phyloP scores from a whole-genome alignment of 2,113 vertebrate species.

The Chrysochloris asiatica region DNA sequence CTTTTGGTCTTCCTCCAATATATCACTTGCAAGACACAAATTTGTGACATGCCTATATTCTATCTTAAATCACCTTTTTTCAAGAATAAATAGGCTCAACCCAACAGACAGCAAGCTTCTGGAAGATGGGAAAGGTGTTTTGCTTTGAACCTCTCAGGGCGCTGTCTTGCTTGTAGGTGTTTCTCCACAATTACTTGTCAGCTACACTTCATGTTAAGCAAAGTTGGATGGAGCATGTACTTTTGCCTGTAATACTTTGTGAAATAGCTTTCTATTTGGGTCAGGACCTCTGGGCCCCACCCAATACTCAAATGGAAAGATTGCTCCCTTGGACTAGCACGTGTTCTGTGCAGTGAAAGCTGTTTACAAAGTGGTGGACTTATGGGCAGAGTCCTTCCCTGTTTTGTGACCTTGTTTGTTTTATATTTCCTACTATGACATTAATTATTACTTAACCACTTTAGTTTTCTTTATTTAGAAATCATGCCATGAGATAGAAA shows the following conservation, averaged over 20 bases:
- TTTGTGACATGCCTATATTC: not conserved
- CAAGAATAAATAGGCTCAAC: not conserved
- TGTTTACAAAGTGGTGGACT: slow-evolving; percentile 50
- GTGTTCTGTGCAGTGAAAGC: slow-evolving; percentile 31
- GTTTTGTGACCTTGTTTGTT: slow-evolving; percentile 44
- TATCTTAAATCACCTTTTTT: not conserved
- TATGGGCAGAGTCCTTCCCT: accelerated
- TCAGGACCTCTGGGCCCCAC: slow-evolving; percentile 73
- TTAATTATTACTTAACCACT: slow-evolving; percentile 43
- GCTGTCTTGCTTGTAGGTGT: not conserved
- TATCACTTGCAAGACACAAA: not conserved
- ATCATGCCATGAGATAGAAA: slow-evolving; percentile 36
- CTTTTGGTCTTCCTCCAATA: not conserved
- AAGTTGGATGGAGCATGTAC: slow-evolving; percentile 72
- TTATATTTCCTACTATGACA: slow-evolving; percentile 38
- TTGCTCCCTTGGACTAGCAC: slow-evolving; percentile 42
- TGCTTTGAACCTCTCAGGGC: not conserved
- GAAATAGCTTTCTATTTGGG: slow-evolving; percentile 70
- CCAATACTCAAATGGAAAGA: slow-evolving; percentile 8
- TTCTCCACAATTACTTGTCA: slow-evolving; percentile 71
- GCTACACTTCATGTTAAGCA: slow-evolving; percentile 72
- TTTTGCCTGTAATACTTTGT: slow-evolving; percentile 70
- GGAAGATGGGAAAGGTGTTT: not conserved
- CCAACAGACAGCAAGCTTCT: not conserved
- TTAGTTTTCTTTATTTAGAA: slow-evolving; percentile 35